Base-by-base conservation (phyloP, 2,797 vertebrate species). In the Hemibagrus guttatus region DNA sequence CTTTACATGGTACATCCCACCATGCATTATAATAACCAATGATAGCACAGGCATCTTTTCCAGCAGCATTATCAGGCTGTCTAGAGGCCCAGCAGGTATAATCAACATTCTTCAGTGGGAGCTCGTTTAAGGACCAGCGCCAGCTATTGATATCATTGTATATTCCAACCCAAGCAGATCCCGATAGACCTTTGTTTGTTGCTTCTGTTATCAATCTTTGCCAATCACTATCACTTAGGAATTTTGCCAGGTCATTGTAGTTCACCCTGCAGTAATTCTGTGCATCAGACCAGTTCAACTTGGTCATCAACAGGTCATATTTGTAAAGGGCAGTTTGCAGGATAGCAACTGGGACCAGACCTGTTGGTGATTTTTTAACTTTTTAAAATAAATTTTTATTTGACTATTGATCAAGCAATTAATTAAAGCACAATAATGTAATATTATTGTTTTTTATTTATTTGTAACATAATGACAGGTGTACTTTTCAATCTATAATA, bases 261-360 rank as follows among this genome's bases (percentile, higher is more conserved):
- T 19, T 63, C 26, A n/a, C 80, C n/a, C 80, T 81, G 59, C 42
- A 81, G 61, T 81, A 81, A 64, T 28, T 56, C 63, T 83, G 42
- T 52, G 81, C 81, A 54, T 11, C 5, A 11, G 0, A 0, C 85
- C 87, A 89, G 0, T 26, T 31, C 52, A 6, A 19, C 1, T 0
- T 0, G 26, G 39, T 1, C 39, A 6, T 13, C 11, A 85, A 83
- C 16, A 89, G 64, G 52, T 84, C 0, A 66, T 82, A 89, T 0
- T n/a, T 26, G 4, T 28, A 69, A 69, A 56, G 23, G 28, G 81
- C 59, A 2, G 74, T 56, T 54, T n/a, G 14, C 16, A 56, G 74
- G 39, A 49, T 61, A 39, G 46, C 12, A 6, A 56, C 59, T 76
- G 46, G 58, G 2, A 83, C 8, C 35, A 83, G 23, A 86, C 69